phyloP scores from a whole-genome alignment of 2,113 vertebrate genomes.

The Petaurus breviceps region DNA sequence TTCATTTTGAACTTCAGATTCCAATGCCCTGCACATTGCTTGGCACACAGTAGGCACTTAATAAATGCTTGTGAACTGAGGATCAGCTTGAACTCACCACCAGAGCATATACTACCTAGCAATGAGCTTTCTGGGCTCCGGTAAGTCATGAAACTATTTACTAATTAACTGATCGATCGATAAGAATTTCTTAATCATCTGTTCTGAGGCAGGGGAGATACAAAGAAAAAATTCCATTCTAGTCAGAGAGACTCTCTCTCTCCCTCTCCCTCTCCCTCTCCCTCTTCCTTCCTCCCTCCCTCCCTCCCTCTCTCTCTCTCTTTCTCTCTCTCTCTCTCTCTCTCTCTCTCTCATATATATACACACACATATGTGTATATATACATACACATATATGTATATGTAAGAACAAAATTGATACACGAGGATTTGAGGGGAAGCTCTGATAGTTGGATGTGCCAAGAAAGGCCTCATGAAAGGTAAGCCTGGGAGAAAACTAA shows the following conservation, averaged over 20 bases:
- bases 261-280: too few relatives aligned
- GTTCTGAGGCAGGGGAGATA: not conserved
- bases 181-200: not conserved
- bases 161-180: not conserved
- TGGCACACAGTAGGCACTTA: not conserved
- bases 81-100: not conserved
- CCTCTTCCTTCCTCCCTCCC: too few relatives aligned
- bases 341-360: not conserved
- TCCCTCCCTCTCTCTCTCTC: too few relatives aligned
- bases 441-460: not conserved
- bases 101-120: not conserved
- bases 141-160: not conserved
- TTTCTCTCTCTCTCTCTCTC: too few relatives aligned
- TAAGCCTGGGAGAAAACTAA: too few relatives aligned
- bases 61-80: not conserved
- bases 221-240: not conserved
- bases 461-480: not conserved
- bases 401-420: not conserved
- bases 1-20: not conserved
- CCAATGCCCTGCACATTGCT: not conserved
- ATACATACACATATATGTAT: not conserved
- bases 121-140: not conserved
- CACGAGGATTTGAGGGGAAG: not conserved
- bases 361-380: too few relatives aligned
- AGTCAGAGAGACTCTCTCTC: not conserved